Base-by-base conservation (phyloP, 2,113 vertebrate genomes). In the Tor tambroides region DNA sequence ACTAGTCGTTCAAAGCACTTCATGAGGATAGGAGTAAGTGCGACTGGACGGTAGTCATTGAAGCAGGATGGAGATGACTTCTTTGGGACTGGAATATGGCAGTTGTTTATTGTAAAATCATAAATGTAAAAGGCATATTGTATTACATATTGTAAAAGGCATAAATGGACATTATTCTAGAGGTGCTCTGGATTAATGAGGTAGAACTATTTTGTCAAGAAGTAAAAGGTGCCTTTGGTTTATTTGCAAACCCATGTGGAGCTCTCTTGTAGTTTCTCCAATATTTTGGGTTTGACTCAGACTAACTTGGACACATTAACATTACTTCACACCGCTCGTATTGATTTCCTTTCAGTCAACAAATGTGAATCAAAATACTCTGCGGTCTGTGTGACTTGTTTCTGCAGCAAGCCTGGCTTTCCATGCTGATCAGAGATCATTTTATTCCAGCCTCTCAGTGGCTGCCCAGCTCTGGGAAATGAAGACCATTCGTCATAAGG, bases 401-500 rank as follows among this genome's bases (percentile, higher is more conserved):
- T 15, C 67, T 81, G 38, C 49, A 26, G 54, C 59, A 87, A 51
- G 41, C n/a, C 59, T 69, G 30, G 30, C 30, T 87, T 69, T 56
- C 46, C 72, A 79, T 84, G 49, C 26, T 54, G 35, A 79, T 84
- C 17, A 79, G 49, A 28, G 28, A 71, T 51, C 11, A 35, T 1
- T 41, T 85, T 82, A 80, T 67, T 41, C 49, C 43, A 80, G 43
- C n/a, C 43, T 32, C 59, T 30, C 35, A 67, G 14, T 65, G 41
- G 28, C 21, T 63, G 54, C 35, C 54, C n/a, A 30, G 43, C 79
- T 26, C 54, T 71, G 78, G 74, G 19, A 65, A 67, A 71, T 38
- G 21, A 35, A 56, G 76, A 5, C 81, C 43, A 71, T 87, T 75
- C 10, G 3, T 89, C 65, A 80, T 26, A 80, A 43, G 15, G 76